phyloP scores from a whole-genome alignment of 92 coral and sea anemone genomes.

The Isaurus tuberculatus region DNA sequence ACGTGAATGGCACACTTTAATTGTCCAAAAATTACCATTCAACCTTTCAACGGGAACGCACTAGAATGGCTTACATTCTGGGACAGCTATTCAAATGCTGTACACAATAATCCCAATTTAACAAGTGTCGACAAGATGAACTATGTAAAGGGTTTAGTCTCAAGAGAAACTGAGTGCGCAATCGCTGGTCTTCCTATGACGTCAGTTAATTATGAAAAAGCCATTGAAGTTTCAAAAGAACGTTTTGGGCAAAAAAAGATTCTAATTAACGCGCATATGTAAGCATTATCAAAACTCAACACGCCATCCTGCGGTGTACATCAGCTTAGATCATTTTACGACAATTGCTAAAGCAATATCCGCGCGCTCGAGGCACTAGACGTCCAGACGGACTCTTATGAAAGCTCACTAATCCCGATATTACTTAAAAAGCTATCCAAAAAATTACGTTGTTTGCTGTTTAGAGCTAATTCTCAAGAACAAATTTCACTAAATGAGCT shows the following conservation, averaged over 20 bases:
- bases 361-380: conserved; percentile 33
- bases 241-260: conserved; percentile 51
- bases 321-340: conserved; percentile 30
- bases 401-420: conserved; percentile 35
- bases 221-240: conserved; percentile 47
- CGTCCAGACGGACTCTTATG: conserved; percentile 38
- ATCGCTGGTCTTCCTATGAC: conserved; percentile 63
- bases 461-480: conserved; percentile 47
- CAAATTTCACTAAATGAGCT: conserved; percentile 53
- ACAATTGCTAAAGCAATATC: conserved; percentile 36
- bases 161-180: conserved; percentile 64
- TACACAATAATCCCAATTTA: conserved; percentile 49
- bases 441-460: conserved; percentile 16
- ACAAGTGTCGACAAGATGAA: conserved; percentile 58
- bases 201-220: conserved; percentile 59
- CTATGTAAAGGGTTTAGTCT: conserved; percentile 49
- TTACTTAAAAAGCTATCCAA: conserved; percentile 42
- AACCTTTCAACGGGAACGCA: conserved; percentile 59
- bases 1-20: background rate
- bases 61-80: conserved; percentile 64
- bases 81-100: conserved; percentile 59
- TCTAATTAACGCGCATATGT: conserved; percentile 20
- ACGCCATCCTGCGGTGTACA: background rate
- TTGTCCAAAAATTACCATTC: conserved; percentile 27
- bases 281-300: conserved; percentile 24